Conservation (phyloP, 1,140 invertebrate genomes). For the Globodera rostochiensis region DNA sequence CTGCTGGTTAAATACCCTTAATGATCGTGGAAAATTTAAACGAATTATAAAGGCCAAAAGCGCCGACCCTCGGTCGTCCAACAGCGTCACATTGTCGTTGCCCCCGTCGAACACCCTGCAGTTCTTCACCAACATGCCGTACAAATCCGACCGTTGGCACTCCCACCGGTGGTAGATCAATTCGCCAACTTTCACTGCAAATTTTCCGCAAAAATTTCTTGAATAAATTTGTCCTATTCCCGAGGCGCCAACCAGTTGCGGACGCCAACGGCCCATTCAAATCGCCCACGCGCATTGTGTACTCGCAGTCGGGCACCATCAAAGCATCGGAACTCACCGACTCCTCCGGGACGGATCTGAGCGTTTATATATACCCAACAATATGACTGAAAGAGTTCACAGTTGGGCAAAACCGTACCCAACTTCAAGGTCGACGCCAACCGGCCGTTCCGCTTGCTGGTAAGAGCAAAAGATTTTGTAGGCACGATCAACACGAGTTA, state of each 20-base stretch:
- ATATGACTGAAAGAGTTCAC: no score
- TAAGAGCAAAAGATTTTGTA: slow-evolving; percentile 57
- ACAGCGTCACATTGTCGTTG: slow-evolving; percentile 22
- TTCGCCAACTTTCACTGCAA: slow-evolving; percentile 49
- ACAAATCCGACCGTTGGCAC: slow-evolving; percentile 54
- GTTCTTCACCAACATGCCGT: slow-evolving; percentile 57
- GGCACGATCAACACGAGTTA: slow-evolving; percentile 54
- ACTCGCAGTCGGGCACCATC: slow-evolving; percentile 52
- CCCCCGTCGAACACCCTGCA: slow-evolving; percentile 55
- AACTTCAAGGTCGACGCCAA: slow-evolving; percentile 48
- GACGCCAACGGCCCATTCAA: slow-evolving; percentile 50
- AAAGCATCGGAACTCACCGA: slow-evolving; percentile 37
- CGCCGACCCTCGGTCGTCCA: slow-evolving; percentile 52
- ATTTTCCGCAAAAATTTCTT: no score
- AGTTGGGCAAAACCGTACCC: slow-evolving; percentile 32
- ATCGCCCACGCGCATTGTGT: slow-evolving; percentile 48
- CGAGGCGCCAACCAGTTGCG: background rate
- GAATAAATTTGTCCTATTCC: background rate
- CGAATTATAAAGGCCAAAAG: background rate
- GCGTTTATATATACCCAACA: no score
- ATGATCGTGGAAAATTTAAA: no score
- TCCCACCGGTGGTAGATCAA: slow-evolving; percentile 57
- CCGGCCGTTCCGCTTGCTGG: slow-evolving; percentile 43
- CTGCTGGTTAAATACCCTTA: no score
- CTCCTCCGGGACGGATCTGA: slow-evolving; percentile 36